Percentiles rank a stretch among this genome's conserved stretches.
Conservation (phyloP, 2,113 vertebrate genomes). For the Rhagologus leucostigma region DNA sequence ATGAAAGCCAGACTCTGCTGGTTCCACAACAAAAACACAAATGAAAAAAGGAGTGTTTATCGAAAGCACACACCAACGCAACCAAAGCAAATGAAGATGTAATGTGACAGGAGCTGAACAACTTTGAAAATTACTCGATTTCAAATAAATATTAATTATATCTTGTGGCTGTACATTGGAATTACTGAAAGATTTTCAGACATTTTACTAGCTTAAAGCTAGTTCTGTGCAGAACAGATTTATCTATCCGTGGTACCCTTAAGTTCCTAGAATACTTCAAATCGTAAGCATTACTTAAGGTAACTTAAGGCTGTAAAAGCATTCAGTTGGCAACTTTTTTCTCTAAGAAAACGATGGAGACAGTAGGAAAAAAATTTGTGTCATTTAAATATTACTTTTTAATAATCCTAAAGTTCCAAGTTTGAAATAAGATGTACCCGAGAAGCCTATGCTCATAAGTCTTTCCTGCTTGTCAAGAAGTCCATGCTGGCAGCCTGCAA, state of each 20-base stretch:
- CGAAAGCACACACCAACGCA: not conserved
- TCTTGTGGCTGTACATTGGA: not conserved
- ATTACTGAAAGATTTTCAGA: not conserved
- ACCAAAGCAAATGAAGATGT: not conserved
- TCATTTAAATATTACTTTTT: not conserved
- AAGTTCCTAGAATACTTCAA: not conserved
- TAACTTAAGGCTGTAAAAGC: not conserved
- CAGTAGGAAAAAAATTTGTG: not conserved
- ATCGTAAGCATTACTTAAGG: not conserved
- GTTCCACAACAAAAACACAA: not conserved
- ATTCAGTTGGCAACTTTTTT: not conserved
- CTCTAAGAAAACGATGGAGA: not conserved
- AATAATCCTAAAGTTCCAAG: not conserved
- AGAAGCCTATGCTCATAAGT: not conserved
- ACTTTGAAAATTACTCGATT: not conserved
- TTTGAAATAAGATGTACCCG: not conserved
- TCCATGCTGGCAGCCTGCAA: not conserved
- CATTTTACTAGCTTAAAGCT: not conserved
- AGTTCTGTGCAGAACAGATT: not conserved
- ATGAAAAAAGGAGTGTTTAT: not conserved
- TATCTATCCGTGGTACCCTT: not conserved
- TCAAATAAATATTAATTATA: not conserved
- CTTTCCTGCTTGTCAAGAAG: not conserved
- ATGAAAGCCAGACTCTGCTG: not conserved
- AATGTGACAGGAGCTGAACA: not conserved